Conservation (phyloP, 2,113 vertebrate species). For the Symphodus melops region DNA sequence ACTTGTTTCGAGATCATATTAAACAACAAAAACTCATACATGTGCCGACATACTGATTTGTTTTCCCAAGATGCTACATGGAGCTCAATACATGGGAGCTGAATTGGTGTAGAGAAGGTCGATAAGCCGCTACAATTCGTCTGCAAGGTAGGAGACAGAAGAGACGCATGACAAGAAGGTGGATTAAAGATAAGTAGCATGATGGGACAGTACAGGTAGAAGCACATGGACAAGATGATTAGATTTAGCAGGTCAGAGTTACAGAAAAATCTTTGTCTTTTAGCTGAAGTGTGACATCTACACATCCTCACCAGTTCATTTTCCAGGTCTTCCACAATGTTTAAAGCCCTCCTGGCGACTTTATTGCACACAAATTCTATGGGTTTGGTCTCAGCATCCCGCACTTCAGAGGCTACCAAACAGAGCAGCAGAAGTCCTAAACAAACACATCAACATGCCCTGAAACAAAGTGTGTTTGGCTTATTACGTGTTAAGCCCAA, state of each 20-base stretch:
- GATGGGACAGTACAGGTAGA: conserved; percentile 15
- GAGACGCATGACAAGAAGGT: conserved; percentile 32
- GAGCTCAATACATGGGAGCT: conserved; percentile 70
- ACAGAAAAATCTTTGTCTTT: conserved; percentile 8
- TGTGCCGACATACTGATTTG: conserved; percentile 70
- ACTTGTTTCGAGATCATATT: not conserved
- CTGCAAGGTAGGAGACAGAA: conserved; percentile 54
- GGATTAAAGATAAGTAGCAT: conserved; percentile 26
- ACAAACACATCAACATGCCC: conserved; percentile 33
- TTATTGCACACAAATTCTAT: conserved; percentile 76
- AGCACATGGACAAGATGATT: not conserved
- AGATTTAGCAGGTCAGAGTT: conserved; percentile 3
- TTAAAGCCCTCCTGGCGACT: conserved; percentile 68
- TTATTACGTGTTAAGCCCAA: no score
- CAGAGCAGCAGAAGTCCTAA: conserved; percentile 75
- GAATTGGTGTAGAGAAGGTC: conserved; percentile 55
- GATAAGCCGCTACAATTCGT: conserved; percentile 54
- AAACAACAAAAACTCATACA: conserved; percentile 1
- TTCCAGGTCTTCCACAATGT: conserved; percentile 69
- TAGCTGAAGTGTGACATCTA: not conserved
- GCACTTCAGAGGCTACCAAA: conserved; percentile 69
- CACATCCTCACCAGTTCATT: conserved; percentile 66
- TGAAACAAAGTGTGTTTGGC: not conserved
- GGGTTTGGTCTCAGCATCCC: conserved; percentile 63
- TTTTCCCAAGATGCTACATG: conserved; percentile 73